Evolutionary conservation across 2,113 vertebrate genomes (phyloP), one percentile per base, ranked within the genome.

Genomic region (Ochotona princeps): DNA sequence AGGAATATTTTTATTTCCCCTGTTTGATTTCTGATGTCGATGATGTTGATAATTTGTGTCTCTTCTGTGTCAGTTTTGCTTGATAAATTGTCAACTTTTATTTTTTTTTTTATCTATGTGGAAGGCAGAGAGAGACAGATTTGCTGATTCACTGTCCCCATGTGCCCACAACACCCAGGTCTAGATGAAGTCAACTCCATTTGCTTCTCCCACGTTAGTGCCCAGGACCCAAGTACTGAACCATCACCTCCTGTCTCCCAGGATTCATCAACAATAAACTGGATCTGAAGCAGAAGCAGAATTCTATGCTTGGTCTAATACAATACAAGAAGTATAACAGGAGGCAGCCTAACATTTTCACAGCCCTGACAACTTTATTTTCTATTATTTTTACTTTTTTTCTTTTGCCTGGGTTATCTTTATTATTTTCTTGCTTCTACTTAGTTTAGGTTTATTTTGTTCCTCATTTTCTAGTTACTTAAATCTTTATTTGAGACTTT

Each of bases 301-400:
- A 57, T 13, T 18, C 17, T 18, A 15, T 14, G 54, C 54, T 44
- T 44, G 18, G 12, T 57, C 54, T 57, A 57, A 57, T 11, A 57
- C 54, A 7, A 18, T 57, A 7, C 18, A 44, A 44, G 54, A 57
- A 57, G 54, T 44, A 18, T 57, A 57, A 57, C 13, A 57, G 15
- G 18, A 57, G 17, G 54, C 18, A 6, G 54, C 54, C 15, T 57
- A 57, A 57, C 18, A 14, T 5, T 17, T 18, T 18, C 54, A 57
- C 54, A 57, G 54, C 17, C 54, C 14, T 47, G 60, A 5, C 17
- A 92, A 47, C 20, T 66, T 94, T 80, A 91, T 70, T 60, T 66
- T 65, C 61, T 88, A 57, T 65, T 70, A 32, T 49, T 75, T 49
- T 92, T 94, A 69, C 20, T 15, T 75, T 76, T 87, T 88, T 15